Evolutionary conservation across 1,140 invertebrate species (phyloP).

Genomic region (Trichomalopsis sarcophagae): DNA sequence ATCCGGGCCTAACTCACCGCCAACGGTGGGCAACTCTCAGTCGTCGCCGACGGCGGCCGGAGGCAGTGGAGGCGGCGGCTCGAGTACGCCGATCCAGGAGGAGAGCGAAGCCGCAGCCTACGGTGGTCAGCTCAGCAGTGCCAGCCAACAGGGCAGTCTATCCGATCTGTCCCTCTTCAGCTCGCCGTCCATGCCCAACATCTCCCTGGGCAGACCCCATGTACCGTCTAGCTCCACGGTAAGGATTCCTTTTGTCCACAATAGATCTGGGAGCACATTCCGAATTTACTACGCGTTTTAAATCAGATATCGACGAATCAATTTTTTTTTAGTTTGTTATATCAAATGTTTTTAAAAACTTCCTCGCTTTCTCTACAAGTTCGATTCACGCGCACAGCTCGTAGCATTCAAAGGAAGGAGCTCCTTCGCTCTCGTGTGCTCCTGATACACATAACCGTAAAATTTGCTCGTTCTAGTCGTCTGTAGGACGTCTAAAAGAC

Average conservation of each 20-base stretch:
- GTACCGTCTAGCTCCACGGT: conserved; percentile 73
- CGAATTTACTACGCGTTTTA: no score
- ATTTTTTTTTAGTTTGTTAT: no score
- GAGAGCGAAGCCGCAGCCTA: conserved; percentile 77
- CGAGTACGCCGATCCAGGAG: conserved; percentile 84
- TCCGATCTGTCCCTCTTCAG: conserved; percentile 88
- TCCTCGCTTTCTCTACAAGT: no score
- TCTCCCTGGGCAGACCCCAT: conserved; percentile 91
- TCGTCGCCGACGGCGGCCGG: conserved; percentile 77
- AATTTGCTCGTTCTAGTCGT: conserved; percentile 37
- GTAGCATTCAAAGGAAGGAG: background rate
- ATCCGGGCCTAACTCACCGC: conserved; percentile 88
- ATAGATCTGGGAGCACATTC: background rate
- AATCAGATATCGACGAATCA: no score
- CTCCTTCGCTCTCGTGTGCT: background rate
- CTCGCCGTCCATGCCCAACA: conserved; percentile 96
- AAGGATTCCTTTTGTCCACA: conserved; percentile 31
- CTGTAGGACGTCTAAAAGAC: conserved; percentile 20
- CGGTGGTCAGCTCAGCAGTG: conserved; percentile 73
- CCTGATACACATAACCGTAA: conserved; percentile 32
- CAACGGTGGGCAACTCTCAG: conserved; percentile 77
- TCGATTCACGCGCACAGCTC: no score
- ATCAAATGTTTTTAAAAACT: no score
- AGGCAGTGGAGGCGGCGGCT: conserved; percentile 62
- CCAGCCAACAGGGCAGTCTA: conserved; percentile 77